Base-by-base conservation (phyloP, 2,113 vertebrate species). In the Thomomys bottae region DNA sequence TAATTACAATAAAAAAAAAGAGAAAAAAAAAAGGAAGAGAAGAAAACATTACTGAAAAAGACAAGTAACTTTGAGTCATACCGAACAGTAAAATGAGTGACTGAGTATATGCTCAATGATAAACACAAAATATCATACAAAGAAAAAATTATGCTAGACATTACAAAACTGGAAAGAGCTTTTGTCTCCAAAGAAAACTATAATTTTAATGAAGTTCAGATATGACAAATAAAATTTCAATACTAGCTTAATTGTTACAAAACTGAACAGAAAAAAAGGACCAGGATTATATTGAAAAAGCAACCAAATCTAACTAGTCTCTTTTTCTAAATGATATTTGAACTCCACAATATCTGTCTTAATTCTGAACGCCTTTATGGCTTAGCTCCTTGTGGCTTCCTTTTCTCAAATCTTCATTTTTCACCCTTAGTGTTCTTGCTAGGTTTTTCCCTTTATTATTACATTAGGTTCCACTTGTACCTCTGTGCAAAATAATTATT, bases 121-220 rank as follows among this genome's bases (percentile, higher is more conserved):
- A 95, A 94, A 76, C 30, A 92, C 45, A 91, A 89, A 89, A 78
- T 80, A 89, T 34, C 57, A 84, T 34, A 15, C 75, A 82, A 89
- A 94, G 45, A 92, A 95, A 54, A 92, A 93, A 49, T 76, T n/a
- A 88, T 38, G 32, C 34, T 67, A 87, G 23, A 77, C 18, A 63
- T 40, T 79, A 82, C 20, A 54, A 89, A 90, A 84, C 28, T 54
- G n/a, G 32, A 91, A 84, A 71, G 45, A 4, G 2, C 54, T 61
- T 84, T 32, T 88, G 67, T 71, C 45, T 93, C 72, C 71, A 91
- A 90, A 85, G 8, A 72, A 89, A 94, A 81, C 68, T 34, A 34
- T 26, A 36, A 76, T 84, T 61, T 88, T 81, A 63, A 91, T 40
- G 36, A 84, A 92, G 24, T 92, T 93, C 77, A 42, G 36, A 45